These are phyloP conservation scores for Meiosimyza platycephala DNA, from an alignment of 2,888 invertebrate genomes.

Conservation along the genomic window DNA sequence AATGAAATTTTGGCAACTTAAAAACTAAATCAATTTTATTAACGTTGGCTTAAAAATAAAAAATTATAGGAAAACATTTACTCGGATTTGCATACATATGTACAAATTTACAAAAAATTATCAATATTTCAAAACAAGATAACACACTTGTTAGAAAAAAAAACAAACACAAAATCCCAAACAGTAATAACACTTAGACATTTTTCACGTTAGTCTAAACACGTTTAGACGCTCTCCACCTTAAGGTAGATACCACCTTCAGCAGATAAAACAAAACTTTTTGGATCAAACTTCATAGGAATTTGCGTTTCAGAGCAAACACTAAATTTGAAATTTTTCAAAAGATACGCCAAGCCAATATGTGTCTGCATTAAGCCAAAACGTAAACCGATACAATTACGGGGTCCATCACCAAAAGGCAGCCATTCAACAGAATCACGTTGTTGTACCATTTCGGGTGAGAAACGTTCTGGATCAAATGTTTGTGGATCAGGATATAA, in stretches of 20 bases:
- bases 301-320: slow-evolving; percentile 53
- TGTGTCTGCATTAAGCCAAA: slow-evolving; percentile 62
- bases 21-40: too few species aligned
- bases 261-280: slow-evolving; percentile 48
- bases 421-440: slow-evolving; percentile 65
- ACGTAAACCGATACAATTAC: slow-evolving; percentile 63
- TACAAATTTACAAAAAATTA: too few species aligned
- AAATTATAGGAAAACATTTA: too few species aligned
- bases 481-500: slow-evolving; percentile 72
- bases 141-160: too few species aligned
- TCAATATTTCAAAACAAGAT: too few species aligned
- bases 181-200: neutral
- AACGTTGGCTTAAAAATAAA: too few species aligned
- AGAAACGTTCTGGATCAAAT: slow-evolving; percentile 74
- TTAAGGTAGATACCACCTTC: slow-evolving; percentile 51
- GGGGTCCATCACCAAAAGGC: slow-evolving; percentile 64
- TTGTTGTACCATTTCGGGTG: slow-evolving; percentile 69
- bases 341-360: slow-evolving; percentile 55
- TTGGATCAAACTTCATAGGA: slow-evolving; percentile 48
- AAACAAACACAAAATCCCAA: too few species aligned
- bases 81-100: too few species aligned
- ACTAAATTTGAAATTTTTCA: slow-evolving; percentile 56
- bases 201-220: too few species aligned
- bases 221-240: slow-evolving; percentile 41
- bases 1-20: too few species aligned